Conservation (phyloP, 2,113 vertebrate species). For the Archocentrus centrarchus region DNA sequence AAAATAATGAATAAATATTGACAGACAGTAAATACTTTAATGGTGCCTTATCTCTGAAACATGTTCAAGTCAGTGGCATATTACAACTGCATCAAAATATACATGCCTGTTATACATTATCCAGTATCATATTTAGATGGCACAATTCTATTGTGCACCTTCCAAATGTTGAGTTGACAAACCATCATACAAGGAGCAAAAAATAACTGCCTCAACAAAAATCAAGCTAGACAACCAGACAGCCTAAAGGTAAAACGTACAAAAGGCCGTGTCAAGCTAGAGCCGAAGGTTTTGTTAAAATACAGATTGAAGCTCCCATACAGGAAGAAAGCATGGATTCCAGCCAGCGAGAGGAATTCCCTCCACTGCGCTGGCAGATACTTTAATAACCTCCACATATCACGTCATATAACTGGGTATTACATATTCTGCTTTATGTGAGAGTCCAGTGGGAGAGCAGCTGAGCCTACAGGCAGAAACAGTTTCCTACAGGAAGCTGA, state of each 20-base stretch:
- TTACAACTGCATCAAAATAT: not conserved
- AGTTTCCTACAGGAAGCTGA: conserved; percentile 37
- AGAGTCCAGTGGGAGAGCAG: conserved; percentile 22
- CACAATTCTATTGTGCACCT: not conserved
- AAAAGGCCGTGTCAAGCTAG: not conserved
- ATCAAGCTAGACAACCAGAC: not conserved
- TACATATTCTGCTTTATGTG: conserved; percentile 54
- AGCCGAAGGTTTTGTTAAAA: not conserved
- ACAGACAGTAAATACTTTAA: not conserved
- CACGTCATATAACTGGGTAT: conserved; percentile 33
- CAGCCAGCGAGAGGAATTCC: conserved; percentile 28
- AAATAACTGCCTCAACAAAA: not conserved
- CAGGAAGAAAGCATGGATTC: conserved; percentile 10
- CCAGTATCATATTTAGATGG: not conserved
- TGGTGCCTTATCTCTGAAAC: not conserved
- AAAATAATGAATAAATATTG: not conserved
- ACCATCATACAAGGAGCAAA: not conserved
- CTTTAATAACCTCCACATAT: conserved; percentile 46
- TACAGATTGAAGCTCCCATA: not conserved
- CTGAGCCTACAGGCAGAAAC: conserved; percentile 26
- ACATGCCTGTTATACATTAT: not conserved
- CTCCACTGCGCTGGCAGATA: conserved; percentile 23
- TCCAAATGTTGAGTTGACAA: not conserved
- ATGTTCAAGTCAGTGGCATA: too few relatives aligned
- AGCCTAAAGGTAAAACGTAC: not conserved